A percentile compares a stretch with the other conserved stretches of the same genome.
Conservation (phyloP, 2,113 vertebrate species). For the Trochalopteron elliotii region DNA sequence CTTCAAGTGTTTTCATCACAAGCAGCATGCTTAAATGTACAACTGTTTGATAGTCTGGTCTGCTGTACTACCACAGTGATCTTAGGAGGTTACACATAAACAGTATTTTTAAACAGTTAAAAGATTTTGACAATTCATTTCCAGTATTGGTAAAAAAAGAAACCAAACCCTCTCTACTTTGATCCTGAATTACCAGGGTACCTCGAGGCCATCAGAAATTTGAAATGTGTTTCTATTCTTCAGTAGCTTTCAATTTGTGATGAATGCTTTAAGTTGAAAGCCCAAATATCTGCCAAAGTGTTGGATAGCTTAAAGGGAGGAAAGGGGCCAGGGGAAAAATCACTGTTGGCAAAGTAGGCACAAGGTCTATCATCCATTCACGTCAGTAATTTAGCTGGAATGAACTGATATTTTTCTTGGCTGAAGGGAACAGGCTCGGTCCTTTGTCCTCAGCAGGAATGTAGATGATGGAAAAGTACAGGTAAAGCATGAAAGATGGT, state of each 20-base stretch:
- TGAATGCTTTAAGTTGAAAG: not conserved
- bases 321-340: not conserved
- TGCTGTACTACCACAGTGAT: not conserved
- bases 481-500: not conserved
- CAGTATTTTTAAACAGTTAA: not conserved
- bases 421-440: not conserved
- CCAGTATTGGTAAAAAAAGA: not conserved
- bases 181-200: not conserved
- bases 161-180: not conserved
- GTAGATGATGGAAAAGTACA: not conserved
- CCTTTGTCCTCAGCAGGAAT: conserved; percentile 12
- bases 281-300: not conserved
- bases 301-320: not conserved
- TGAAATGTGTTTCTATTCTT: not conserved
- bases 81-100: not conserved
- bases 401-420: conserved; percentile 7
- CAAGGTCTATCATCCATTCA: not conserved
- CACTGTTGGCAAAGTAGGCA: not conserved
- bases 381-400: not conserved
- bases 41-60: not conserved
- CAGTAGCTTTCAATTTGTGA: not conserved
- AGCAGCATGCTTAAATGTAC: not conserved
- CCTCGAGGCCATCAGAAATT: not conserved
- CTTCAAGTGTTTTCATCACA: conserved; percentile 22
- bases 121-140: not conserved